Conservation (phyloP, 2,888 invertebrate genomes). For the Leucoptera coffeella region DNA sequence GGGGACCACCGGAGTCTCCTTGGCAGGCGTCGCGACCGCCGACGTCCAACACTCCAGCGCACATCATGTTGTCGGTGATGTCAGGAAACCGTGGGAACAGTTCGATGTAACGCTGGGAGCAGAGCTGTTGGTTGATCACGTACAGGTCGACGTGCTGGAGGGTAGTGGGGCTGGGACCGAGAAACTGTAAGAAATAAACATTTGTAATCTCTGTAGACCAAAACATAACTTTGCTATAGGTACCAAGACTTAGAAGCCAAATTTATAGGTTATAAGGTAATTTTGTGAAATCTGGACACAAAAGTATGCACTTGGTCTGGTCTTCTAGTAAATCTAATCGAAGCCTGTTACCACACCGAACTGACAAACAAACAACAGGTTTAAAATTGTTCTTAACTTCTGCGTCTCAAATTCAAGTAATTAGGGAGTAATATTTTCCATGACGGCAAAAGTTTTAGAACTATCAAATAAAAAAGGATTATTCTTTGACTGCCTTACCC, state of each 20-base stretch:
- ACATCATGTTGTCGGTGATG: conserved; percentile 17
- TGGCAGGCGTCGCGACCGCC: conserved; percentile 27
- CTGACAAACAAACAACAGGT: too few relatives aligned
- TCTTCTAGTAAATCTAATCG: neutral
- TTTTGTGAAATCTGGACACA: neutral
- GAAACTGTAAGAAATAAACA: too few relatives aligned
- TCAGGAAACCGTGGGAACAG: conserved; percentile 15
- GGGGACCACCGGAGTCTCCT: conserved; percentile 51
- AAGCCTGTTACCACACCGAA: too few relatives aligned
- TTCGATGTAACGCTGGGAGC: conserved; percentile 14
- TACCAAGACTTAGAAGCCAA: conserved; percentile 7
- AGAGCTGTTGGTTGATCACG: conserved; percentile 14
- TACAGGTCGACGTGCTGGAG: conserved; percentile 12
- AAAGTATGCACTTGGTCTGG: neutral
- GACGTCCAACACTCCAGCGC: conserved; percentile 15
- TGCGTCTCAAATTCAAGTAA: too few relatives aligned
- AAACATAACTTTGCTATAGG: neutral
- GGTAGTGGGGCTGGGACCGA: conserved; percentile 1
- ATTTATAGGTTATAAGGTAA: neutral
- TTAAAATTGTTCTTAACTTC: too few relatives aligned
- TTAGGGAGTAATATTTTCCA: too few relatives aligned
- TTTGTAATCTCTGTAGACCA: too few relatives aligned
- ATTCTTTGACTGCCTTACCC: conserved; percentile 12
- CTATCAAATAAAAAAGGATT: too few relatives aligned
- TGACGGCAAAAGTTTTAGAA: too few relatives aligned